Percentiles rank a stretch among this genome's conserved stretches.
phyloP scores from a whole-genome alignment of 1,140 invertebrate genomes.

The Drosophila setifemur region DNA sequence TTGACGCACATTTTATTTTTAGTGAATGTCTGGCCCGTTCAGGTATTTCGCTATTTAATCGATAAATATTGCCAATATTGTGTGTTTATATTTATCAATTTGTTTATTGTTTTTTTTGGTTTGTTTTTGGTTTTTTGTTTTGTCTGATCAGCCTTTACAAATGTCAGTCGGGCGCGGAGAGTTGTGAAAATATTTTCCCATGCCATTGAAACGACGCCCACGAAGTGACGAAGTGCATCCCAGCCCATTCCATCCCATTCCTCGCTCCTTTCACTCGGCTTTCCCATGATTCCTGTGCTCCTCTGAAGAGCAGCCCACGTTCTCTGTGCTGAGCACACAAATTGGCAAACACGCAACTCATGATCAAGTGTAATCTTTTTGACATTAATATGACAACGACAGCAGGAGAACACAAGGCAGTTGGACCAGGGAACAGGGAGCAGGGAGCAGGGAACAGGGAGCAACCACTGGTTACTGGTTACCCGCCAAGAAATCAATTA shows the following conservation, averaged over 20 bases:
- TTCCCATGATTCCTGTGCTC: slow-evolving; percentile 31
- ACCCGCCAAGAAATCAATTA: slow-evolving; percentile 61
- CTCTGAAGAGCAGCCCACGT: slow-evolving; percentile 44
- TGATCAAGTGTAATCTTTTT: slow-evolving; percentile 79
- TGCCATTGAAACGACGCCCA: slow-evolving; percentile 27
- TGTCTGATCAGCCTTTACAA: neutral
- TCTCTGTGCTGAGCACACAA: slow-evolving; percentile 36
- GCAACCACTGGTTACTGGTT: too few species aligned
- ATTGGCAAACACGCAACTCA: slow-evolving; percentile 79
- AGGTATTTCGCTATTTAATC: slow-evolving; percentile 35
- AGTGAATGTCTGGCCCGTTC: slow-evolving; percentile 24
- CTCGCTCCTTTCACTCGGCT: slow-evolving; percentile 34
- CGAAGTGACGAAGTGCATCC: slow-evolving; percentile 18
- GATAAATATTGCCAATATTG: slow-evolving; percentile 35
- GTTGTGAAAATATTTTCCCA: slow-evolving; percentile 34
- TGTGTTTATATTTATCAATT: slow-evolving; percentile 39
- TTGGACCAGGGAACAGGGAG: neutral
- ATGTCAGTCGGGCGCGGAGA: slow-evolving; percentile 11
- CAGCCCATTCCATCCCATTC: slow-evolving; percentile 9
- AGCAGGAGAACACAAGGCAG: slow-evolving; percentile 35
- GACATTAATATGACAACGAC: slow-evolving; percentile 79
- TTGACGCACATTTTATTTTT: slow-evolving; percentile 51
- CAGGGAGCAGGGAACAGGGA: slow-evolving; percentile 1
- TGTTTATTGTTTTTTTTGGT: neutral
- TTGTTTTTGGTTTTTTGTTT: neutral